Conservation (phyloP, 2,113 vertebrate species). For the Myanophis thanlyinensis region DNA sequence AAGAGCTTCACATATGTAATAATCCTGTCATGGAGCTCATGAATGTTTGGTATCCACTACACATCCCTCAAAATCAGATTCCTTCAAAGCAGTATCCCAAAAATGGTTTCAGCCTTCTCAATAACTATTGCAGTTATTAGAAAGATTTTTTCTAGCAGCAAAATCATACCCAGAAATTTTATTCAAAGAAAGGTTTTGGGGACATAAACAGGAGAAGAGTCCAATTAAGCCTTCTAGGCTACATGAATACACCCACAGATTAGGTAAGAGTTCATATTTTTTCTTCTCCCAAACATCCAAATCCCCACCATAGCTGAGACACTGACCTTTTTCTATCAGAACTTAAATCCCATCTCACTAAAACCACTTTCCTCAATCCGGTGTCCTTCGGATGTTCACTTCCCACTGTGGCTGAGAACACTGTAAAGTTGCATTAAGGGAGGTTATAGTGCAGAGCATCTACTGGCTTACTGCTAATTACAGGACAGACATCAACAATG, state of each 20-base stretch:
- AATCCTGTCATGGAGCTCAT: too few species aligned
- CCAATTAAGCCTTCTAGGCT: not conserved
- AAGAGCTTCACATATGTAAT: too few species aligned
- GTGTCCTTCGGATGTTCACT: not conserved
- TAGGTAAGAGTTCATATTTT: not conserved
- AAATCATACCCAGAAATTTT: not conserved
- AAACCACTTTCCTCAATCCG: not conserved
- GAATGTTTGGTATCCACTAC: too few species aligned
- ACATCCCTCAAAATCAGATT: not conserved
- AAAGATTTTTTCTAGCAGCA: not conserved
- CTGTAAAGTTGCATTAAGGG: not conserved
- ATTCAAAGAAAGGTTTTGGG: not conserved
- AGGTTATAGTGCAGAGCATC: not conserved
- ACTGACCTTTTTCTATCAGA: not conserved
- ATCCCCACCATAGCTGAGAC: not conserved
- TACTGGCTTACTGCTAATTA: not conserved
- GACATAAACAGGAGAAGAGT: not conserved
- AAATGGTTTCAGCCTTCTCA: not conserved
- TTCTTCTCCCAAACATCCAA: not conserved
- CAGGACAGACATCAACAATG: not conserved
- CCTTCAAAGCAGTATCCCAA: not conserved
- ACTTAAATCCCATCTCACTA: not conserved
- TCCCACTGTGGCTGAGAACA: not conserved
- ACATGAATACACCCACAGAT: not conserved
- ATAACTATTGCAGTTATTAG: not conserved